phyloP scores from a whole-genome alignment of 2,113 vertebrate species.

The Sclerurus mexicanus region DNA sequence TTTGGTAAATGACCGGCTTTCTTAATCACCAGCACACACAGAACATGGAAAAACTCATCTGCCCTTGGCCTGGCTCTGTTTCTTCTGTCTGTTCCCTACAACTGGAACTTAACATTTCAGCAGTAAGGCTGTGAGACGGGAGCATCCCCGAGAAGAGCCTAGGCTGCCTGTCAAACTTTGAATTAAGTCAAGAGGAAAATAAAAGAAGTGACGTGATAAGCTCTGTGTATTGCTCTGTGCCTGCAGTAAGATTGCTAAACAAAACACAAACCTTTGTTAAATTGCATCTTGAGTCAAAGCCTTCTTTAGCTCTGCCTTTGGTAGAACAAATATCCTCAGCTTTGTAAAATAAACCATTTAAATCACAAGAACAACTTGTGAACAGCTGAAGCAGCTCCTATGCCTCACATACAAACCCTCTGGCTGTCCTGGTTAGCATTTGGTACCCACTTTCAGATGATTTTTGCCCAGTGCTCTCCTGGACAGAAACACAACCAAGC shows the following conservation, averaged over 20 bases:
- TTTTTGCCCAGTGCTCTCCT: background rate
- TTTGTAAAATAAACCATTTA: background rate
- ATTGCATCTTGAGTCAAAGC: background rate
- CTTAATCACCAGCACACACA: background rate
- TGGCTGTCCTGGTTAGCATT: background rate
- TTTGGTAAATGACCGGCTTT: background rate
- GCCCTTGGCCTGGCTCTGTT: background rate
- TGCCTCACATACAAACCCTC: background rate
- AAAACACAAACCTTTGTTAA: background rate
- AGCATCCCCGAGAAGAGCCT: background rate
- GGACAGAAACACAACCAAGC: background rate
- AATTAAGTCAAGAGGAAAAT: background rate
- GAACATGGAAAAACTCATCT: background rate
- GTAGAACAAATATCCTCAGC: background rate
- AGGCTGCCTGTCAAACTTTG: background rate
- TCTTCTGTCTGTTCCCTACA: background rate
- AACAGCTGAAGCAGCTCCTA: background rate
- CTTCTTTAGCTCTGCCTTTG: background rate
- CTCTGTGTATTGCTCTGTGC: background rate
- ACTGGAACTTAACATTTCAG: background rate
- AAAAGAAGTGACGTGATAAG: background rate
- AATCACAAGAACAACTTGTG: background rate
- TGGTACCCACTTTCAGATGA: background rate
- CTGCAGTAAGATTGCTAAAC: background rate
- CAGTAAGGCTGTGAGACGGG: background rate